These are phyloP conservation scores for Seira sanloemensis DNA, from an alignment of 2,888 invertebrate species.

Conservation along the genomic window DNA sequence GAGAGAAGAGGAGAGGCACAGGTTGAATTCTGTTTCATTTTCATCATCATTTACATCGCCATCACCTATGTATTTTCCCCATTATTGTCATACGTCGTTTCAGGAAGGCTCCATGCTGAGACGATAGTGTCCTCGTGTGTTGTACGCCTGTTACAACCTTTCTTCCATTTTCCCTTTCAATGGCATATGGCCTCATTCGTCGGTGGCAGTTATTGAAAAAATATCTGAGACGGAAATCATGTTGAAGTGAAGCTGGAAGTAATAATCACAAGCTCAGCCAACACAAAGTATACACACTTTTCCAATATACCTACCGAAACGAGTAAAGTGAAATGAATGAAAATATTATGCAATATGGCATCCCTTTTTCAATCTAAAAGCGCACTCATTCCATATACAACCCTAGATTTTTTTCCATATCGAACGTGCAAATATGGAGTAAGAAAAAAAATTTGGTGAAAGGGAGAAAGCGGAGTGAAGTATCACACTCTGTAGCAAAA, in stretches of 20 bases:
- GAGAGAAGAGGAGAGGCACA: neutral
- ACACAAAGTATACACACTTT: neutral
- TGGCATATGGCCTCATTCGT: slow-evolving; percentile 12
- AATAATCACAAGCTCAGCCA: slow-evolving; percentile 31
- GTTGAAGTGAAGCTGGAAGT: slow-evolving; percentile 18
- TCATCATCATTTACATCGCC: neutral
- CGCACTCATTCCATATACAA: neutral
- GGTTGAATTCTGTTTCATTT: neutral
- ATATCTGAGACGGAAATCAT: slow-evolving; percentile 33
- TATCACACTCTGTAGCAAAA: slow-evolving; percentile 14
- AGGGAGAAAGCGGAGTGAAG: neutral
- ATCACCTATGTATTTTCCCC: neutral
- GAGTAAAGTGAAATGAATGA: slow-evolving; percentile 2
- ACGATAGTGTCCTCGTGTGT: neutral
- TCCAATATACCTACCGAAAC: neutral
- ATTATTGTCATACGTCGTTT: slow-evolving; percentile 4
- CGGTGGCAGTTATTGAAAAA: slow-evolving; percentile 37
- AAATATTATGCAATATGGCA: slow-evolving; percentile 44
- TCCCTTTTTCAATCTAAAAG: neutral
- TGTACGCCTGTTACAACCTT: neutral
- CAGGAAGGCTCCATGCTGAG: neutral
- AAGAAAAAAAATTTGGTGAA: neutral
- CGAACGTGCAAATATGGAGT: neutral
- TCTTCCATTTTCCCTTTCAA: neutral
- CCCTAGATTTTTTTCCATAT: neutral